phyloP scores from a whole-genome alignment of 2,888 invertebrate species.

The Chalcosyrphus nemorum region DNA sequence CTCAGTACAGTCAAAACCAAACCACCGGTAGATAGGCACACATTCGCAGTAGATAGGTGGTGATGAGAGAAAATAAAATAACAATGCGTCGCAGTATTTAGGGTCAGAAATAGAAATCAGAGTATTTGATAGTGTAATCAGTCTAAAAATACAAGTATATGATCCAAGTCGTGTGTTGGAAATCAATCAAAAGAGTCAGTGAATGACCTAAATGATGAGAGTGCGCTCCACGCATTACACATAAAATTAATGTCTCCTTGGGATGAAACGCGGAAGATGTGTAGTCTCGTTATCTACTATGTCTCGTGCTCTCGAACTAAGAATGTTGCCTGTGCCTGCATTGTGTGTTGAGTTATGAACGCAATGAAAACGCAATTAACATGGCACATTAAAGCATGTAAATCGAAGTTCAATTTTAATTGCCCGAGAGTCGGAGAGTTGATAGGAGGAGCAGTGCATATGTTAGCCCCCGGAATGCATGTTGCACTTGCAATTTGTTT shows the following conservation, averaged over 20 bases:
- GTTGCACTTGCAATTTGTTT: constrained; percentile 63
- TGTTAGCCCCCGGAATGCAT: constrained; percentile 45
- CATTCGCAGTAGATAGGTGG: not conserved
- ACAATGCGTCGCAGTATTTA: not conserved
- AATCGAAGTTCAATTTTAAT: constrained; percentile 65
- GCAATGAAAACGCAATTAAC: constrained; percentile 47
- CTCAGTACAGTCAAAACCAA: not conserved
- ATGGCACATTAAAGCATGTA: constrained; percentile 58
- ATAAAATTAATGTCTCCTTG: too few species aligned
- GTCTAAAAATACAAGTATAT: constrained; percentile 47
- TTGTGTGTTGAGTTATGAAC: constrained; percentile 14
- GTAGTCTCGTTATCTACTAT: constrained; percentile 37
- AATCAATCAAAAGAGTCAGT: constrained; percentile 13
- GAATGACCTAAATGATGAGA: constrained; percentile 7
- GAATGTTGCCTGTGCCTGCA: too few species aligned
- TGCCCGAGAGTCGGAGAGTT: constrained; percentile 27
- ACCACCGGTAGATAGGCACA: not conserved
- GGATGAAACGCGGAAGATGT: constrained; percentile 13
- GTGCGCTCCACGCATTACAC: too few species aligned
- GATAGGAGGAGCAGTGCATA: constrained; percentile 62
- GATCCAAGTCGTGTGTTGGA: not conserved
- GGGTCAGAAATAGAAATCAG: constrained; percentile 17
- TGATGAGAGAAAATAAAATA: not conserved
- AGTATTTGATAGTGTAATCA: constrained; percentile 19
- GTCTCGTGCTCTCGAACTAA: constrained; percentile 47